Base-by-base conservation (phyloP, 92 coral and sea anemone species). In the Epizoanthus illoricatus region DNA sequence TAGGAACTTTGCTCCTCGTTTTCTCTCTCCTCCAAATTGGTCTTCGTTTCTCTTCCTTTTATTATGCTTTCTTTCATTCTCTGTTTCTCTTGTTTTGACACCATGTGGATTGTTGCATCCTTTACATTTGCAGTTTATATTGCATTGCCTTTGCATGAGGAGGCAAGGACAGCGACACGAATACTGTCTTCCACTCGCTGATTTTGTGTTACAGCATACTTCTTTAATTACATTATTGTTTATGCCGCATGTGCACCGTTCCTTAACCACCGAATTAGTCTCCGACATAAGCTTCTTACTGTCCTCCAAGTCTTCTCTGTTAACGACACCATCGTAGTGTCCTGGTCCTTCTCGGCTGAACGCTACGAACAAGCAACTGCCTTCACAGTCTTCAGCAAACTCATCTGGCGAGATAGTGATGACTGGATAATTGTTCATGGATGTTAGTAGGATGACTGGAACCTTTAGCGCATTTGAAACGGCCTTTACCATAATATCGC, bases 161-260 rank as follows among this genome's bases (percentile, higher is more conserved):
- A 89, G 84, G 75, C 92, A 85, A 17, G 92, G 92, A 42, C 92
- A 89, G 76, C 87, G 79, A 19, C 87, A 65, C 40, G 89, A 66
- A 28, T 89, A 89, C 63, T 73, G 70, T 7, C 87, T 74, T 10
- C 88, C 69, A 85, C 65, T 55, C 10, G 54, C 65, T 7, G 81
- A 24, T 73, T 74, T 69, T 41, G 71, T 64, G 16, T 85, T 76
- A 58, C 85, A 71, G 58, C 87, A 85, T 24, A 52, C 64, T 71
- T 71, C 63, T 59, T 80, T 75, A 58, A 49, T 49, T 55, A 73
- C 81, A 57, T 84, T 88, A 58, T 71, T 85, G 73, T 84, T 88
- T 74, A 79, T 84, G 58, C 91, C 88, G 74, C 91, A 85, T 43
- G 88, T 78, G 70, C 91, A 88, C 2, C 81, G 20, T 11, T 19